Base-by-base conservation (phyloP, 2,888 invertebrate species). In the Limenitis camilla region DNA sequence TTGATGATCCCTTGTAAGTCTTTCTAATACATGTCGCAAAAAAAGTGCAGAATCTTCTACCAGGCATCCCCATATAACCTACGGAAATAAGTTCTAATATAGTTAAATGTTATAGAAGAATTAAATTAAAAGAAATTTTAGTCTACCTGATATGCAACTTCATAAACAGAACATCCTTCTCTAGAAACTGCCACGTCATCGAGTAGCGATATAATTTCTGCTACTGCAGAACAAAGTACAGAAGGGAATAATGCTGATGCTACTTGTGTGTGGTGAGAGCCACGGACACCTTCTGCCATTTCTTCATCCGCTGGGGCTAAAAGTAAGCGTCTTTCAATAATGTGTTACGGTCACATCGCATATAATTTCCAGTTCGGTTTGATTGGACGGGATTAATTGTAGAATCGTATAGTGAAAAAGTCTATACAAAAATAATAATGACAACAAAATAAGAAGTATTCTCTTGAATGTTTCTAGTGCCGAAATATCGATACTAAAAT, bases 1-100 rank as follows among this genome's bases (percentile, higher is more conserved):
- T 78, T 96, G 96, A 53, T 95, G 94, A 66, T 97, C 96, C 6
- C 97, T 89, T 0, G 99, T 99, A 4, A 99, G 80, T 38, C 98
- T 92, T 76, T 99, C 99, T 39, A 99, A 88, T 41, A 99, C 96
- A 72, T 98, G 98, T 8, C 98, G 91, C 38, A 99, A 88, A 78
- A 99, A 99, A 1, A 99, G 81, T 0, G 98, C 96, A 0, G 98
- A 96, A 71, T 99, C 99, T 87, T 99, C 99, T 0, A 99, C 98
- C 40, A 99, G 89, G 74, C 99, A 99, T 58, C 94, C 94, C 99
- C 99, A 99, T 63, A 99, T 96, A 0, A 98, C 96, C 92, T 96
- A 82, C 40, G 61, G 45, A 7, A 40, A 49, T 42, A 1, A 48
- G 28, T 38, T 7, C 19, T 27, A 6, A 4, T 27, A 5, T 19